Evolutionary conservation across 1,140 invertebrate genomes (phyloP), one percentile per base, ranked within the genome.

Genomic region (Lepidurus arcticus): DNA sequence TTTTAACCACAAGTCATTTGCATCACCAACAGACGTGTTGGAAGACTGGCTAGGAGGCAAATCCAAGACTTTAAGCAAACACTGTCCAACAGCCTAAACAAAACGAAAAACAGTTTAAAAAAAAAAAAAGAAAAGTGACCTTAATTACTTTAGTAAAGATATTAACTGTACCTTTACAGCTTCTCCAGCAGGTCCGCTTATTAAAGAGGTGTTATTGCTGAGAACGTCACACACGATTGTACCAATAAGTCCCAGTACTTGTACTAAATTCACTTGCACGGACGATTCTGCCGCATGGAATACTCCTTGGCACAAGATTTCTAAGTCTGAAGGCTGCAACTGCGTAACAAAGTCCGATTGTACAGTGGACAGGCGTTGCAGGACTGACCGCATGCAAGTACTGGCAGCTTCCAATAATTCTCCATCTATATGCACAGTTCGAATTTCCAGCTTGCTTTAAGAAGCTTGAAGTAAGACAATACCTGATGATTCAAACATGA

Each of bases 1-100:
- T 13, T 90, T 84, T 0, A 92, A 87, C 89, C 90, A 91, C 5
- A 91, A 86, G 80, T 90, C 88, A 10, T 78, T 75, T 80, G 88
- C 89, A 75, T 86, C 85, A 78, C 84, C 84, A 82, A 86, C 85
- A 82, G 86, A 83, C 9, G 53, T n/a, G 53, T 1, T 16, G 45
- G 53, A 65, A 85, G 42, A 53, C 76, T 74, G 13, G 75, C 78
- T 43, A 7, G 10, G 78, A 42, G 74, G 26, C 76, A 65, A 0
- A 65, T 65, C 53, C 53, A 65, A 65, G n/a, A 65, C 53, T 5
- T 89, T 86, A 34, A 90, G 78, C 81, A 90, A 84, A 81, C 88
- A 88, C 11, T 86, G 81, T 75, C 79, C 81, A 84, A 76, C 82
- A 80, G 34, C 81, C 82, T 82, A 84, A 83, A 11, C 85, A 85